Evolutionary conservation across 2,888 invertebrate genomes (phyloP), one percentile per base, ranked within the genome.

Genomic region (Tanytarsus gracilentus): DNA sequence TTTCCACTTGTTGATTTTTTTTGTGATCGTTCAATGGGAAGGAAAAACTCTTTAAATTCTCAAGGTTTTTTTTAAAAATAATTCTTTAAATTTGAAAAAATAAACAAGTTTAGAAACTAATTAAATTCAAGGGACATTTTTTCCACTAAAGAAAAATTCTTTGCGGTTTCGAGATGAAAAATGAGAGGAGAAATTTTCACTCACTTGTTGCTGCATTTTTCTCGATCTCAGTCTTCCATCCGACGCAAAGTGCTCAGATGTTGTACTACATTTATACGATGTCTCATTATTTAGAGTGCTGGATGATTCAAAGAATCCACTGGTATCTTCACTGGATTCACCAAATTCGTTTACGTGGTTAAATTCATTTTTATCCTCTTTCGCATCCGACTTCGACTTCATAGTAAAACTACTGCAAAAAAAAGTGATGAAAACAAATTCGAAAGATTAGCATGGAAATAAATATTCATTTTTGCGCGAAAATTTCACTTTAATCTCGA

Each of bases 241-340:
- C 18, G 44, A 21, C 18, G 36, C 25, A 30, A 14, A 58, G 25
- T 44, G 56, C 26, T 44, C 56, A 58, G 56, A 48, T 58, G 51
- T 18, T n/a, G 40, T 40, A 26, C 44, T 58, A 25, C 40, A 26
- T 39, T 58, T 58, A 21, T 58, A 58, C 5, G 39, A 39, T 44
- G 23, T 44, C 36, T 58, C 56, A 58, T 58, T 58, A 58, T 58
- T 58, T 58, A 58, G 14, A 58, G 56, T 58, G 39, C 56, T 58
- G 2, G 56, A 58, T 18, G 56, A 58, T 18, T 58, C 56, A 29
- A 58, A 58, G 29, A 44, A 58, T 26, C 56, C 44, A 39, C 56
- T 58, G 4, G 56, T 58, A 23, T 58, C 56, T 11, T 58, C 56
- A 16, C 44, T 44, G 8, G 40, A 44, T 16, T 58, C 44, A 8